Evolutionary conservation across 2,113 vertebrate genomes (phyloP), one percentile per base, ranked within the genome.

Genomic region (Dicerorhinus sumatrensis): DNA sequence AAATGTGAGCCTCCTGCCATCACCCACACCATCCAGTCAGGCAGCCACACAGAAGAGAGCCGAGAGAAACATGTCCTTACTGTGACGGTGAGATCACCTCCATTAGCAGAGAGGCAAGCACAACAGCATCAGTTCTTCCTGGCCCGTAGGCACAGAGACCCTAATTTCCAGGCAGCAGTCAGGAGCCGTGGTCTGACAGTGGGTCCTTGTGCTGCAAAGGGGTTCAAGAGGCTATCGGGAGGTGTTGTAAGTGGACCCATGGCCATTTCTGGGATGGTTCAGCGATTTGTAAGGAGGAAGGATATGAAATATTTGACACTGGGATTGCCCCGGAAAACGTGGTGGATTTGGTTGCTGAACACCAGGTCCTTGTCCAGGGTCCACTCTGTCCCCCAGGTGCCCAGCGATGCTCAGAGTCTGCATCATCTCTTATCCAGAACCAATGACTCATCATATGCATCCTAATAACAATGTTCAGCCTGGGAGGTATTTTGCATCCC

Each of bases 351-450:
- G 2, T 60, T 72, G 51, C 72, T n/a, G 54, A 54, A 33, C 2
- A 29, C 27, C 17, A 58, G 33, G 33, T 31, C 23, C 33, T n/a
- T 20, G 0, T 48, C 20, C 21, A 67, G 36, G 8, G 16, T 65
- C 48, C 65, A 9, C 36, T 67, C 7, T n/a, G 25, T 33, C 1
- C 31, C 42, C 16, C 16, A 7, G 39, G 8, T 0, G 4, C 29
- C 39, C 63, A 58, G 42, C 0, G 9, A 16, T 4, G 33, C 14
- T 7, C 9, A n/a, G 29, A 21, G 9, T 56, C 54, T 31, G 16
- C 1, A 6, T 23, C 56, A 29, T 75, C n/a, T 87, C 54, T 33
- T 42, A 48, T 12, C n/a, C 4, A 5, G 58, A 69, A 58, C 1
- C 6, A 5, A 11, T 11, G 14, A 5, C 13, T 27, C 36, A 58